phyloP scores from a whole-genome alignment of 2,113 vertebrate genomes.

The Rutilus rutilus region DNA sequence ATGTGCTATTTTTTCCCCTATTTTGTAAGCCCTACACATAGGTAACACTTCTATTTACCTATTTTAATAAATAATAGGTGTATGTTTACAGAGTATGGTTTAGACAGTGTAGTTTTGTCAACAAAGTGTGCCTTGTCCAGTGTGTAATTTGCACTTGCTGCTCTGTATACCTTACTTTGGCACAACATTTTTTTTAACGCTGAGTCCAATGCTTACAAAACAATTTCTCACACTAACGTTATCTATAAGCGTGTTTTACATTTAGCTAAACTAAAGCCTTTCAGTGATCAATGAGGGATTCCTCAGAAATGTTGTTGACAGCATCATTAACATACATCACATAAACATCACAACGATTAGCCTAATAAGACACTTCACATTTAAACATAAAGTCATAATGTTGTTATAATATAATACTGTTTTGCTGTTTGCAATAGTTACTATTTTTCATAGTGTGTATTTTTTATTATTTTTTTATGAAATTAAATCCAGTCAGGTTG shows the following conservation, averaged over 20 bases:
- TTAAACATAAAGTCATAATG: background rate
- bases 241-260: background rate
- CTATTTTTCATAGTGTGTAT: too few relatives aligned
- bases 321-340: background rate
- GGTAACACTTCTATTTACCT: background rate
- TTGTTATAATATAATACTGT: too few relatives aligned
- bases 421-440: too few relatives aligned
- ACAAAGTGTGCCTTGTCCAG: background rate
- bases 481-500: too few relatives aligned
- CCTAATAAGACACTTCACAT: background rate
- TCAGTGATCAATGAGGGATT: background rate
- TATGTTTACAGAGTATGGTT: background rate
- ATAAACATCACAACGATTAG: background rate
- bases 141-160: background rate
- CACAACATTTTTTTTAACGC: background rate
- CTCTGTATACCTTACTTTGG: background rate
- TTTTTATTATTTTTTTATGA: too few relatives aligned
- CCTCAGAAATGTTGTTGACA: background rate
- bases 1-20: background rate
- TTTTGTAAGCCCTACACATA: background rate
- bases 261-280: background rate
- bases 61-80: background rate
- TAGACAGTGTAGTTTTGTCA: background rate
- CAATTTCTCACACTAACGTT: too few relatives aligned
- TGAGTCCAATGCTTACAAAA: background rate